Evolutionary conservation across 2,113 vertebrate species (phyloP), one percentile per base, ranked within the genome.

Genomic region (Urocynchramus pylzowi): DNA sequence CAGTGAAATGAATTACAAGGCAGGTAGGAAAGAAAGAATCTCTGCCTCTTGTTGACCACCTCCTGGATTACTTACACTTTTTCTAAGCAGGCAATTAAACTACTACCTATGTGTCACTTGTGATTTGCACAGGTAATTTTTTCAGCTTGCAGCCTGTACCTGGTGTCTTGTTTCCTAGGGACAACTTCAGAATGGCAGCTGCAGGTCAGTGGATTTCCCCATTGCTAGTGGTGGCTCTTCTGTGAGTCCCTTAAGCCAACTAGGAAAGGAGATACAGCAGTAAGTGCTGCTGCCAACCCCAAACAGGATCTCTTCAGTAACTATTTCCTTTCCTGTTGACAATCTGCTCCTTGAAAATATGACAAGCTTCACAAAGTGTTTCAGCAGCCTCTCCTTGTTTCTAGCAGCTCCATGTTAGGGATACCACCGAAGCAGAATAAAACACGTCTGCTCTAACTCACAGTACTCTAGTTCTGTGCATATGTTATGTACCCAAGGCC

Each of bases 401-500:
- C 30, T 7, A 74, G 52, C 12, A 83, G 53, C 27, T 77, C 59
- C 24, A 22, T 49, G 53, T 84, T 12, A 60, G 27, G 27, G 23
- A 19, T 20, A 60, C 2, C 4, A 12, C 41, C 82, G 22, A 76
- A 80, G 39, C 35, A 76, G 44, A 41, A 2, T 7, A 65, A 45
- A 82, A 35, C 6, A 2, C 13, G 59, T 6, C 37, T 41, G 35
- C 47, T 82, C 47, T n/a, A 63, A 33, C 3, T 42, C 27, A 52
- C 4, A 74, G 14, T 6, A 24, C 2, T 20, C 21, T 4, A 50
- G 11, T 17, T 42, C 53, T 47, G 57, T 18, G 12, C 33, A 11
- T 14, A 37, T 0, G 0, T 4, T 76, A 20, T 45, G 13, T 4
- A 54, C 12, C 14, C n/a, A 47, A 63, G 21, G 44, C 8, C 45